Evolutionary conservation across 2,888 invertebrate species (phyloP).

Genomic region (Yponomeuta plumbellus): DNA sequence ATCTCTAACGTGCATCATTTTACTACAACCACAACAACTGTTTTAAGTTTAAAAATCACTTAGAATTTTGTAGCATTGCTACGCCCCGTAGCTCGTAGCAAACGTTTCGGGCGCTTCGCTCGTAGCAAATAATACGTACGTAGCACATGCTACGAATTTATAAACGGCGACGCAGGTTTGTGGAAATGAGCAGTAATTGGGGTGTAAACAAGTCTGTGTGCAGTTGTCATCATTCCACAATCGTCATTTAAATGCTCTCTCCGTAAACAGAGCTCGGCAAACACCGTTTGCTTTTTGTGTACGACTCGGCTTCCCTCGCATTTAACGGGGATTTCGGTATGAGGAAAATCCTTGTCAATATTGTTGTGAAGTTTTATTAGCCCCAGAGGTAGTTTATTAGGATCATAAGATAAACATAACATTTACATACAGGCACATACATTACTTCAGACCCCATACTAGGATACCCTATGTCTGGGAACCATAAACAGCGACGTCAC

Average conservation of each 20-base stretch:
- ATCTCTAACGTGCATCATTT: neutral
- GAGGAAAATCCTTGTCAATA: neutral
- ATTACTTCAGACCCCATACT: no score
- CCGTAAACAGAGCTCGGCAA: slow-evolving; percentile 32
- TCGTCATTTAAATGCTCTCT: slow-evolving; percentile 35
- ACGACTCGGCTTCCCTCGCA: neutral
- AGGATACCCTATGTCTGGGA: no score
- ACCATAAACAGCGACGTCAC: no score
- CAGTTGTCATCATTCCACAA: slow-evolving; percentile 27
- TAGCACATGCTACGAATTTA: neutral
- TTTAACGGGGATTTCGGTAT: neutral
- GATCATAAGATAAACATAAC: no score
- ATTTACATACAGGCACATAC: no score
- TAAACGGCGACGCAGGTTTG: neutral
- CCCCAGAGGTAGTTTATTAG: neutral
- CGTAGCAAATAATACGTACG: neutral
- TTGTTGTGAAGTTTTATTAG: neutral
- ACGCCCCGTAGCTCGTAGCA: no score
- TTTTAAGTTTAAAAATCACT: no score
- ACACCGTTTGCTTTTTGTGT: slow-evolving; percentile 19
- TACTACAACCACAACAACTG: no score
- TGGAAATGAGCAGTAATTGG: neutral
- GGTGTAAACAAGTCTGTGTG: neutral
- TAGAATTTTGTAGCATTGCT: no score
- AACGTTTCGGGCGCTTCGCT: neutral